Evolutionary conservation across 1,140 invertebrate species (phyloP).

Genomic region (Hylyphantes graminicola): DNA sequence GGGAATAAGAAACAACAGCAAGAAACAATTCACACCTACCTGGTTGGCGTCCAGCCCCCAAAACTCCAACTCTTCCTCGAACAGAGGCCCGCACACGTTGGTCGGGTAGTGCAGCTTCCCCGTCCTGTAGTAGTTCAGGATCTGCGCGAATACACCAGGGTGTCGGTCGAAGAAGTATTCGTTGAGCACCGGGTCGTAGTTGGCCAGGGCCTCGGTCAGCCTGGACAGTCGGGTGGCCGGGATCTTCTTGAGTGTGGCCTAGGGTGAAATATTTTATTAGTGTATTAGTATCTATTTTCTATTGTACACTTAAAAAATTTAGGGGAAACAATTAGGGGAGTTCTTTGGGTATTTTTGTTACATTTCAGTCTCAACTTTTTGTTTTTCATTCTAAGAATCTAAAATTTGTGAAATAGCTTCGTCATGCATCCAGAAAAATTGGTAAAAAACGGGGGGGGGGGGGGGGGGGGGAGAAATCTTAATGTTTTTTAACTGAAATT

Average conservation of each 20-base stretch:
- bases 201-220: conserved; percentile 82
- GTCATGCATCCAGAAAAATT: too few relatives aligned
- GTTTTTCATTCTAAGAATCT: too few relatives aligned
- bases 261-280: too few relatives aligned
- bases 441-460: too few relatives aligned
- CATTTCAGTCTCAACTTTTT: too few relatives aligned
- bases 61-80: conserved; percentile 85
- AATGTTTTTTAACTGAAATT: too few relatives aligned
- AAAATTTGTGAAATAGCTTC: too few relatives aligned
- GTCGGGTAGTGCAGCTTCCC: conserved; percentile 88
- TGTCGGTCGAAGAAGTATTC: conserved; percentile 99
- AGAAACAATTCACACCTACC: conserved; percentile 42
- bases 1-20: neutral
- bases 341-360: too few relatives aligned
- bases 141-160: conserved; percentile 94
- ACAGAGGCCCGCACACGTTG: conserved; percentile 85
- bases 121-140: conserved; percentile 75
- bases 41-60: conserved; percentile 84
- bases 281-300: too few relatives aligned
- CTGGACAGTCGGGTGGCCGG: conserved; percentile 90
- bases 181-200: conserved; percentile 95
- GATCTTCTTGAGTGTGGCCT: conserved; percentile 88
- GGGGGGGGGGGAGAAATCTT: too few relatives aligned
- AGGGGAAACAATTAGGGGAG: too few relatives aligned
- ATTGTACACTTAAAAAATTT: too few relatives aligned